phyloP scores from a whole-genome alignment of 2,888 invertebrate species.

The Nebria salina region DNA sequence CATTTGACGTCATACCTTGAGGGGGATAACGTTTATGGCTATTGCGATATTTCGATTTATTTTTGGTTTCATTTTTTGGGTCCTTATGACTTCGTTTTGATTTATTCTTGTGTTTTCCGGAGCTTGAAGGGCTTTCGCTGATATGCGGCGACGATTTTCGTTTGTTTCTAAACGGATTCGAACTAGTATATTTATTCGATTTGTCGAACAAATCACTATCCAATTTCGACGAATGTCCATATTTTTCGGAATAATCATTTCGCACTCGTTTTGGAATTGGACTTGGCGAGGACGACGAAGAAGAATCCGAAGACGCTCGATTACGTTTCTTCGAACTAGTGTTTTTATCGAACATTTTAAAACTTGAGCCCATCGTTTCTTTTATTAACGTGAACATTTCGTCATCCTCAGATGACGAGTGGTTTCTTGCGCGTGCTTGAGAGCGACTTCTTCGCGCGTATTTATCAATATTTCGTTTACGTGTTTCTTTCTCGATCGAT shows the following conservation, averaged over 20 bases:
- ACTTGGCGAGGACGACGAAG: neutral
- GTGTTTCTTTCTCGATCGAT: neutral
- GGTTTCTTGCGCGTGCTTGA: neutral
- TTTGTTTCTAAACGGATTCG: neutral
- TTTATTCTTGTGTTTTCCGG: slow-evolving; percentile 7
- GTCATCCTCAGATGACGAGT: neutral
- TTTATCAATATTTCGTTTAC: slow-evolving; percentile 2
- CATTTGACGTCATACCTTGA: slow-evolving; percentile 8
- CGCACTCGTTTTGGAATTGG: neutral
- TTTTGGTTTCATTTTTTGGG: neutral
- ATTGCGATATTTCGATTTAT: slow-evolving; percentile 7
- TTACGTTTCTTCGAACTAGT: neutral
- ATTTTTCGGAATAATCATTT: neutral
- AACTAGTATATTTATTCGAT: neutral
- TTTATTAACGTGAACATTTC: neutral
- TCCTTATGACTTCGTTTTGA: slow-evolving; percentile 6
- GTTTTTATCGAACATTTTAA: neutral
- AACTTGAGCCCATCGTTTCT: neutral
- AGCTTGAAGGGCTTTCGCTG: slow-evolving; percentile 11
- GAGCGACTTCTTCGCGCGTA: neutral
- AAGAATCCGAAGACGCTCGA: neutral
- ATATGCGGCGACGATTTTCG: neutral
- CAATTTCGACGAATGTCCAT: slow-evolving; percentile 12
- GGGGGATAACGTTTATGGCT: slow-evolving; percentile 24
- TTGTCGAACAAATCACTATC: neutral